Evolutionary conservation across 2,113 vertebrate species (phyloP).

Genomic region (Apodemus sylvaticus): DNA sequence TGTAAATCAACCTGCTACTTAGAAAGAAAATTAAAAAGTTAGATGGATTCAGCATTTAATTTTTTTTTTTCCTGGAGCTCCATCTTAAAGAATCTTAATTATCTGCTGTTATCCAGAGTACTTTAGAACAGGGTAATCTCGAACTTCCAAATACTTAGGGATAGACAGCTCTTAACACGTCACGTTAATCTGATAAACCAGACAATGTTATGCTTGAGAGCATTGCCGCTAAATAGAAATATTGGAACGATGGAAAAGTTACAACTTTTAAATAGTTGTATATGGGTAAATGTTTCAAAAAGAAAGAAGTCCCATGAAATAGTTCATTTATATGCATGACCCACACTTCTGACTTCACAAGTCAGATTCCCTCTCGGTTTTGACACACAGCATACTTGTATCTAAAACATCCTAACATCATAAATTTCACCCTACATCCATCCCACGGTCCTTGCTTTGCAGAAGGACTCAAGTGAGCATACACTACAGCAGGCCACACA

Average conservation of each 20-base stretch:
- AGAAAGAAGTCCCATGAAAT: neutral
- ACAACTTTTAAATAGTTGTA: conserved; percentile 28
- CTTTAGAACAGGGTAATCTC: conserved; percentile 14
- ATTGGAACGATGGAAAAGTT: neutral
- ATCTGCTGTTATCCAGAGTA: neutral
- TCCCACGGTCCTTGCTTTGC: conserved; percentile 42
- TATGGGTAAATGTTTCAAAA: neutral
- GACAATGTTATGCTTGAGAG: conserved; percentile 12
- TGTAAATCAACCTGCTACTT: conserved; percentile 6
- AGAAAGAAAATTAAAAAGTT: conserved; percentile 45
- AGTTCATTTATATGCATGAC: neutral
- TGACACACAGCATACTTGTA: neutral
- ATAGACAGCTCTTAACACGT: conserved; percentile 23
- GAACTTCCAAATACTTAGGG: conserved; percentile 46
- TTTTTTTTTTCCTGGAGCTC: neutral
- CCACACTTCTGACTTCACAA: conserved; percentile 36
- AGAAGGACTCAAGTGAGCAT: conserved; percentile 61
- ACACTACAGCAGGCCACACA: conserved; percentile 57
- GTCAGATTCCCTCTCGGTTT: conserved; percentile 6
- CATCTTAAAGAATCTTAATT: conserved; percentile 32
- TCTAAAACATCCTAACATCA: conserved; percentile 14
- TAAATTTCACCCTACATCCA: neutral
- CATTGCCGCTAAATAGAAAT: neutral
- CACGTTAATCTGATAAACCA: conserved; percentile 9
- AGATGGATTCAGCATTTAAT: conserved; percentile 31